Percentiles rank a stretch among this genome's conserved stretches.
These are phyloP conservation scores for Meriones unguiculatus DNA, from an alignment of 2,113 vertebrate species.

Conservation along the genomic window DNA sequence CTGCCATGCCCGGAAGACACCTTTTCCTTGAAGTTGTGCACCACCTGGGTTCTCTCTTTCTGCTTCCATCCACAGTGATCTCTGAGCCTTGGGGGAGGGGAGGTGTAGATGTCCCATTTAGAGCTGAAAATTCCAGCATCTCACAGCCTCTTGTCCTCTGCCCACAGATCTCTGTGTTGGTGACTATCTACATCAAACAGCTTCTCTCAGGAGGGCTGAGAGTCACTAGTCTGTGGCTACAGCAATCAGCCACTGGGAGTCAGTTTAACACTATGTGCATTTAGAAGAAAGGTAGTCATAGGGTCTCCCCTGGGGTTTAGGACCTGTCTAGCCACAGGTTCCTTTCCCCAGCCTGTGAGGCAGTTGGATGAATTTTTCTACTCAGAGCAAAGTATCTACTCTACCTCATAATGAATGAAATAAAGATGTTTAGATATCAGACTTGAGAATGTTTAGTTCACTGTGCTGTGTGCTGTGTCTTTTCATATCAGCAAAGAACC, in stretches of 20 bases:
- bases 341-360: background rate
- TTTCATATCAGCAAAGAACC: background rate
- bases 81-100: background rate
- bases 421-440: background rate
- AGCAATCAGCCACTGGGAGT: background rate
- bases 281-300: background rate
- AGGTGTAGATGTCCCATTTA: background rate
- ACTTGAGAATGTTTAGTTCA: background rate
- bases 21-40: background rate
- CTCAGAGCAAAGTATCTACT: background rate
- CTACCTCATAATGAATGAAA: background rate
- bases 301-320: background rate
- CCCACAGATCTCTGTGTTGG: background rate
- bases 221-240: background rate
- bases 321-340: background rate
- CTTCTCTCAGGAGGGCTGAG: background rate
- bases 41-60: background rate
- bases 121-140: background rate
- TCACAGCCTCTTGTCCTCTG: no score
- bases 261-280: background rate
- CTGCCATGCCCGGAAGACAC: fast-evolving
- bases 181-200: background rate
- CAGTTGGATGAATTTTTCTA: background rate
- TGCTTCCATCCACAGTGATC: background rate
- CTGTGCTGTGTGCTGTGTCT: background rate